These are phyloP conservation scores for Branchipolynoe longqiensis DNA, from an alignment of 2,888 invertebrate genomes.

Conservation along the genomic window DNA sequence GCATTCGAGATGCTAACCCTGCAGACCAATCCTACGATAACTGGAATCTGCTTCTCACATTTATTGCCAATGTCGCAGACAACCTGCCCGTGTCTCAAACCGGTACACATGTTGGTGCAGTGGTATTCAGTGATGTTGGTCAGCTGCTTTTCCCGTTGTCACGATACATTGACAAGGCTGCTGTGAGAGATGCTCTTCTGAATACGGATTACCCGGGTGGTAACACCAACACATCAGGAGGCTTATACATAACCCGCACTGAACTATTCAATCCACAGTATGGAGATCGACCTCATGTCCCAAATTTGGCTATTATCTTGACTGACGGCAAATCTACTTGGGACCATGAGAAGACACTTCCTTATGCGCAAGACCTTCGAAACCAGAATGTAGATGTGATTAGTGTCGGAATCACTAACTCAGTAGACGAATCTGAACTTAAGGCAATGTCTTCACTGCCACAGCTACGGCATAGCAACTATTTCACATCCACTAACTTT, in stretches of 20 bases:
- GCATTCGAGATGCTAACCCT: slow-evolving; percentile 49
- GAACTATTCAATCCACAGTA: slow-evolving; percentile 20
- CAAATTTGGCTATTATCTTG: slow-evolving; percentile 38
- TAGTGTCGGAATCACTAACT: slow-evolving; percentile 55
- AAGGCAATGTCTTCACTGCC: slow-evolving; percentile 55
- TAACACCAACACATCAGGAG: slow-evolving; percentile 50
- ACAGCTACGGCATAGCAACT: slow-evolving; percentile 46
- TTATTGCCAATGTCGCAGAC: slow-evolving; percentile 31
- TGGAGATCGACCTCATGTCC: slow-evolving; percentile 52
- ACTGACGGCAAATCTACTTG: slow-evolving; percentile 60
- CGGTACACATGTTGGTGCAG: slow-evolving; percentile 25
- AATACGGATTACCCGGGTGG: slow-evolving; percentile 13
- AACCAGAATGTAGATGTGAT: slow-evolving; percentile 46
- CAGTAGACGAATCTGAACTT: slow-evolving; percentile 51
- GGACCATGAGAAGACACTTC: slow-evolving; percentile 53
- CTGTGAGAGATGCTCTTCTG: neutral
- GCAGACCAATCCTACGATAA: slow-evolving; percentile 18
- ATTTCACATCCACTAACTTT: slow-evolving; percentile 50
- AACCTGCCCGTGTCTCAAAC: slow-evolving; percentile 10
- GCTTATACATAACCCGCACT: neutral
- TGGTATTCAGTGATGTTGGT: slow-evolving; percentile 10
- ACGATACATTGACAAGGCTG: neutral
- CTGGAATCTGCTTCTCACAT: slow-evolving; percentile 33
- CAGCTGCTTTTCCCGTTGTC: slow-evolving; percentile 31
- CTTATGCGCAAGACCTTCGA: slow-evolving; percentile 36